Evolutionary conservation across 2,113 vertebrate species (phyloP).

Genomic region (Pyrgilauda ruficollis): DNA sequence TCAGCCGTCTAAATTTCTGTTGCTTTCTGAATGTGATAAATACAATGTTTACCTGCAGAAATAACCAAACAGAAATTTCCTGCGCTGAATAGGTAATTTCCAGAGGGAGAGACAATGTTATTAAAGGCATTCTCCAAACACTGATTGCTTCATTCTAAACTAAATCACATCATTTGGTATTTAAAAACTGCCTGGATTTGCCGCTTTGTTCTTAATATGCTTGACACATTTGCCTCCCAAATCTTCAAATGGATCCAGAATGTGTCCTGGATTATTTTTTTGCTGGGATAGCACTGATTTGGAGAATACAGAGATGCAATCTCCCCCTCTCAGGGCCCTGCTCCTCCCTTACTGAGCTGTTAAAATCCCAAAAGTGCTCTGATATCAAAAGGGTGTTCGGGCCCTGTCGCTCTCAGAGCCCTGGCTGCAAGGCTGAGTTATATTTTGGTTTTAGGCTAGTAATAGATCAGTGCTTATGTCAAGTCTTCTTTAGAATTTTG

Average conservation of each 20-base stretch:
- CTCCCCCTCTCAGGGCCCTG: background rate
- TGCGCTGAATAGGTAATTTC: conserved; percentile 22
- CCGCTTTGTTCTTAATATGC: background rate
- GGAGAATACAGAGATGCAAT: background rate
- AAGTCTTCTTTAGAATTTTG: background rate
- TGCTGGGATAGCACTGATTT: background rate
- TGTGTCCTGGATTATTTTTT: background rate
- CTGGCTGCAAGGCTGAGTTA: background rate
- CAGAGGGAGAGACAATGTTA: background rate
- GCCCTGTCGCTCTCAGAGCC: background rate
- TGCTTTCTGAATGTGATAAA: conserved; percentile 48
- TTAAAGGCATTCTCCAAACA: background rate
- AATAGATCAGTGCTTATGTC: background rate
- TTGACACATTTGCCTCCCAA: background rate
- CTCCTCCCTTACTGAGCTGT: background rate
- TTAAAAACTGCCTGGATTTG: conserved; percentile 10
- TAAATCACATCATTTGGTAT: background rate
- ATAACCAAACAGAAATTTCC: conserved; percentile 46
- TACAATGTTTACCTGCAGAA: conserved; percentile 49
- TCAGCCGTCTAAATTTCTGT: conserved; percentile 30
- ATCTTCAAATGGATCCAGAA: background rate
- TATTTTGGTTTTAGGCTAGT: background rate
- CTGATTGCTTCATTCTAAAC: background rate
- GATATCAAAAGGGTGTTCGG: background rate
- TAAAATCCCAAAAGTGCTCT: background rate